Evolutionary conservation across 2,797 vertebrate genomes (phyloP).

Genomic region (Arnoldichthys spilopterus): DNA sequence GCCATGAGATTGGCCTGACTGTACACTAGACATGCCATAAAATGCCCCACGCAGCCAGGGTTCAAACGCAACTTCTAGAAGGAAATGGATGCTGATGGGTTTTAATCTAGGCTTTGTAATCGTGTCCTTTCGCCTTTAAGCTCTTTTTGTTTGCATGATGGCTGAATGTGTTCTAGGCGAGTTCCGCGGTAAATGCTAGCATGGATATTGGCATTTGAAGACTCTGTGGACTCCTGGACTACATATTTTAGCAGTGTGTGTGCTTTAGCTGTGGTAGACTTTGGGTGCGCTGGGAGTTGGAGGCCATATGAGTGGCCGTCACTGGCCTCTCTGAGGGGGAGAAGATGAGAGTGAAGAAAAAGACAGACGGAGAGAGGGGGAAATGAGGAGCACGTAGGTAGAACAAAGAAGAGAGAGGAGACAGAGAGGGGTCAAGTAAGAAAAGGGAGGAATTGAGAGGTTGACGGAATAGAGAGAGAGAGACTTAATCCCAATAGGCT

Average conservation of each 20-base stretch:
- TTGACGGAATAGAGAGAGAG: background rate
- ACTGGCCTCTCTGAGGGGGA: constrained; percentile 35
- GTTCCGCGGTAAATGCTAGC: background rate
- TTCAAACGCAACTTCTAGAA: constrained; percentile 10
- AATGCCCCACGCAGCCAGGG: background rate
- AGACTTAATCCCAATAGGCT: background rate
- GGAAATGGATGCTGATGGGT: background rate
- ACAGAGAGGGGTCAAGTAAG: constrained; percentile 30
- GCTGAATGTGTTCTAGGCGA: constrained; percentile 3
- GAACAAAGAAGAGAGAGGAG: constrained; percentile 5
- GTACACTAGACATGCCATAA: constrained; percentile 10
- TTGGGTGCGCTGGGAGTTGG: constrained; percentile 22
- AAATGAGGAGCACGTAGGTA: constrained; percentile 16
- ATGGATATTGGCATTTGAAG: background rate
- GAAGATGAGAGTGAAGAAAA: constrained; percentile 10
- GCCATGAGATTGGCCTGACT: constrained; percentile 28
- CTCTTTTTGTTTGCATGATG: constrained; percentile 4
- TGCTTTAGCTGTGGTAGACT: background rate
- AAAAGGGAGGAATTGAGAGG: constrained; percentile 1
- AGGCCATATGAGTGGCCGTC: constrained; percentile 32
- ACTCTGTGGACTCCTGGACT: background rate
- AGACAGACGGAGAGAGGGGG: constrained; percentile 18
- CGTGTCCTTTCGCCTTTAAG: background rate
- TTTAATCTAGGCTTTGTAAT: constrained; percentile 9
- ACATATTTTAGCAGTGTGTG: constrained; percentile 3